Evolutionary conservation across 1,140 invertebrate species (phyloP).

Genomic region (Acromyrmex charruanus): DNA sequence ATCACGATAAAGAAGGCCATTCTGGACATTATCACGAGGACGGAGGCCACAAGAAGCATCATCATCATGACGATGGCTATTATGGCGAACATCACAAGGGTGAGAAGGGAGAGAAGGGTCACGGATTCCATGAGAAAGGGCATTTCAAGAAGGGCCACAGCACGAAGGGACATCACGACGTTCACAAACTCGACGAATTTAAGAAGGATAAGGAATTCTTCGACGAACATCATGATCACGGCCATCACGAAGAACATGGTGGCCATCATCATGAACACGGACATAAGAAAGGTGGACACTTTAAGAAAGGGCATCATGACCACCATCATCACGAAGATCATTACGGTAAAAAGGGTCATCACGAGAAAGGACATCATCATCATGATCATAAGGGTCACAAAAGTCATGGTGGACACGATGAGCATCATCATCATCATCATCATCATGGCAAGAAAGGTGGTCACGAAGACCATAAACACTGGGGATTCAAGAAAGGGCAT

Average conservation of each 20-base stretch:
- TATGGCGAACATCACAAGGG: constrained; percentile 89
- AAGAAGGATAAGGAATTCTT: constrained; percentile 91
- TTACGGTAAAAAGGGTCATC: constrained; percentile 88
- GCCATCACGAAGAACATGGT: constrained; percentile 92
- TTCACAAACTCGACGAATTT: constrained; percentile 91
- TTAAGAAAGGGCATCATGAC: constrained; percentile 86
- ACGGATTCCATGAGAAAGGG: constrained; percentile 89
- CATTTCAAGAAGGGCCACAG: constrained; percentile 90
- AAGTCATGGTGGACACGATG: constrained; percentile 80
- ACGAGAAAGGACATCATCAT: constrained; percentile 78
- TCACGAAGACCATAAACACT: constrained; percentile 80
- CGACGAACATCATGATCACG: constrained; percentile 93
- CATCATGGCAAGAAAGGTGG: constrained; percentile 81
- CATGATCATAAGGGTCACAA: constrained; percentile 71
- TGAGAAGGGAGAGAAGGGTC: constrained; percentile 88
- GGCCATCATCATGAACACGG: constrained; percentile 92
- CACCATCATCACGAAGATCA: constrained; percentile 88
- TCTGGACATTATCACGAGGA: constrained; percentile 89
- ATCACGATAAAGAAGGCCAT: constrained; percentile 89
- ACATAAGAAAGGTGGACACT: constrained; percentile 89
- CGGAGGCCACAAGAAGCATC: constrained; percentile 89
- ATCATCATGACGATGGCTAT: constrained; percentile 90
- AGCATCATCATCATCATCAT: constrained; percentile 79
- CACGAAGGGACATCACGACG: constrained; percentile 89
- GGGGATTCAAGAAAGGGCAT: constrained; percentile 75